Evolutionary conservation across 2,888 invertebrate genomes (phyloP).

Genomic region (Erebia ligea): DNA sequence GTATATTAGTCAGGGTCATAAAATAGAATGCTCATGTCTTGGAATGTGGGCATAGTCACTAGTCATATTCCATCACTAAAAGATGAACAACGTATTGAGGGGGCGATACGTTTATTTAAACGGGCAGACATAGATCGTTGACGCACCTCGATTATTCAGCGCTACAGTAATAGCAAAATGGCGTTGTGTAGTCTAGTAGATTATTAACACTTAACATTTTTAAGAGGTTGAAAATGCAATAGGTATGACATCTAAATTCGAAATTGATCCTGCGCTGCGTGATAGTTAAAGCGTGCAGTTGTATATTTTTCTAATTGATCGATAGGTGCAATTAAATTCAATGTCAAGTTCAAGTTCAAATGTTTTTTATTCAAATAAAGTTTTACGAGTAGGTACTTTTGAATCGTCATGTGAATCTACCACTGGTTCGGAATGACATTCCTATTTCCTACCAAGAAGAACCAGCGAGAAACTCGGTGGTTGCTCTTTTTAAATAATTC

Average conservation of each 20-base stretch:
- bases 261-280: not conserved
- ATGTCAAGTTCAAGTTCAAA: no score
- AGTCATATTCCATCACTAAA: conserved; percentile 41
- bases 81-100: conserved; percentile 36
- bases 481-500: no score
- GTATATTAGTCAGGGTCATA: conserved; percentile 32
- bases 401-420: no score
- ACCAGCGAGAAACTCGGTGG: no score
- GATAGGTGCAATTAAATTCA: conserved; percentile 1
- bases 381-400: no score
- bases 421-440: no score
- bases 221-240: not conserved
- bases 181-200: conserved; percentile 1
- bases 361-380: no score
- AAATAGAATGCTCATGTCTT: conserved; percentile 36
- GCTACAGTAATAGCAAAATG: not conserved
- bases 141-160: conserved; percentile 39
- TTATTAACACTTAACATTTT: not conserved
- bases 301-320: not conserved
- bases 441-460: no score
- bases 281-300: conserved; percentile 2
- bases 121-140: conserved; percentile 41
- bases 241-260: not conserved
- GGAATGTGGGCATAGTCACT: conserved; percentile 36
- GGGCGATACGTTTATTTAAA: conserved; percentile 41